Evolutionary conservation across 2,888 invertebrate genomes (phyloP).

Genomic region (Amphipyra berbera): DNA sequence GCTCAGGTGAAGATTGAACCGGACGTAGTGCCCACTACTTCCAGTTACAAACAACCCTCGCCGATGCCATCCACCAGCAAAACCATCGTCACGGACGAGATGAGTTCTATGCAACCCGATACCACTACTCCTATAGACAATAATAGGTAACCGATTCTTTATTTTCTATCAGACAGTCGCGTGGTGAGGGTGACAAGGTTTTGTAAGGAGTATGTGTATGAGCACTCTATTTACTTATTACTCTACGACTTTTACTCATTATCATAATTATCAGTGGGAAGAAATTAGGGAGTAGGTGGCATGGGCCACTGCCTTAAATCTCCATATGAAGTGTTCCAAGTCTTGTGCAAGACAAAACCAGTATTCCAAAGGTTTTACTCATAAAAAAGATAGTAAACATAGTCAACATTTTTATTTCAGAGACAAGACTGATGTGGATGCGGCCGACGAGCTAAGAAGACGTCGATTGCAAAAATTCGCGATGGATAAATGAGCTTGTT

Average conservation of each 20-base stretch:
- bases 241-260: background rate
- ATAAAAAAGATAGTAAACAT: background rate
- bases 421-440: constrained; percentile 86
- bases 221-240: background rate
- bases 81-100: constrained; percentile 51
- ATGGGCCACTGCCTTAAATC: too few relatives aligned
- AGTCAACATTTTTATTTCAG: constrained; percentile 62
- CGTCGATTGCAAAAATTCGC: constrained; percentile 94
- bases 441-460: constrained; percentile 92
- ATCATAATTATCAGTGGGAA: too few relatives aligned
- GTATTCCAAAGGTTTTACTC: background rate
- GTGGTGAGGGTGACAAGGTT: too few relatives aligned
- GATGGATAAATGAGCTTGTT: constrained; percentile 82
- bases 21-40: constrained; percentile 76
- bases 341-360: background rate
- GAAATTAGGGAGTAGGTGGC: too few relatives aligned
- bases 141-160: constrained; percentile 62
- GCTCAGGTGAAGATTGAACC: constrained; percentile 73
- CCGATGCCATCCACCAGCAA: constrained; percentile 74
- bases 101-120: constrained; percentile 59
- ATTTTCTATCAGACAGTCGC: too few relatives aligned
- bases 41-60: constrained; percentile 65
- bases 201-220: too few relatives aligned
- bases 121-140: constrained; percentile 67
- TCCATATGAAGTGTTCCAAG: too few relatives aligned